Conservation (phyloP, 2,797 vertebrate species). For the Gephyroberyx darwinii region DNA sequence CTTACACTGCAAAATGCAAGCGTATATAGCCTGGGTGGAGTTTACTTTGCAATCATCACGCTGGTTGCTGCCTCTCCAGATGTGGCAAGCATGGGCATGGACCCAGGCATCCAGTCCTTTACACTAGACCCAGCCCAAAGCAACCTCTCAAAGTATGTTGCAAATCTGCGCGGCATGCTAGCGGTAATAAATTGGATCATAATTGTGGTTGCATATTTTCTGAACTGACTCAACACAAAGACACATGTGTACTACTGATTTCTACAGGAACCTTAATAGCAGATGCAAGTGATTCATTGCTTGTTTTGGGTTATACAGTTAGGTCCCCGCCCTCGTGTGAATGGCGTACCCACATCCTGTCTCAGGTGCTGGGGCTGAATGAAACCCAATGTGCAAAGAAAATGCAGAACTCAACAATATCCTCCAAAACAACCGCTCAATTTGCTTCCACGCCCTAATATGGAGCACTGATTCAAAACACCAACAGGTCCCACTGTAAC, state of each 20-base stretch:
- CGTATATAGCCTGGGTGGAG: background rate
- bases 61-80: background rate
- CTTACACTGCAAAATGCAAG: background rate
- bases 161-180: background rate
- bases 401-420: background rate
- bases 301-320: background rate
- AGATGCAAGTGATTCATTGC: background rate
- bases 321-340: background rate
- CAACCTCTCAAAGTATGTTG: constrained; percentile 1
- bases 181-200: background rate
- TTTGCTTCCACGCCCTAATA: background rate
- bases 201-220: constrained; percentile 16
- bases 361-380: background rate
- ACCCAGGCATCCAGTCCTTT: background rate
- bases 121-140: constrained; percentile 1
- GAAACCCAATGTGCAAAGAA: background rate
- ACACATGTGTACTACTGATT: background rate
- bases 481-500: constrained; percentile 12
- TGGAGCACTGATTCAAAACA: background rate
- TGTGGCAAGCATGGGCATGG: background rate
- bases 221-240: constrained; percentile 27
- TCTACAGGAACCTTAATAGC: background rate
- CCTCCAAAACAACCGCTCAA: background rate
- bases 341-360: background rate
- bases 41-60: background rate